Evolutionary conservation across 2,888 invertebrate species (phyloP), one percentile per base, ranked within the genome.

Genomic region (Junonia oenone): DNA sequence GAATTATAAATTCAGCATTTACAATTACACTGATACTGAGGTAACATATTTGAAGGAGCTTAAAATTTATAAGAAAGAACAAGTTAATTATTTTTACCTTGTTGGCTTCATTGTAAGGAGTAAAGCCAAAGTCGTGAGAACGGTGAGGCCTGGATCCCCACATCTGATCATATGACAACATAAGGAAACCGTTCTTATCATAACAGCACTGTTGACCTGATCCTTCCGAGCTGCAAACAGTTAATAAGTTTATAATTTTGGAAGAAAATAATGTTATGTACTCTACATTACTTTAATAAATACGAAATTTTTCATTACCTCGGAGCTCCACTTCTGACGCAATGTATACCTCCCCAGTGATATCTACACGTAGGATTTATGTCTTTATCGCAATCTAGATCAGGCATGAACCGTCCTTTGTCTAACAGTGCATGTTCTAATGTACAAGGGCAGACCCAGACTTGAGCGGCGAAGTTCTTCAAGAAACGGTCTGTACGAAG

Each of bases 131-230:
- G 76, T 98, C 97, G 75, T 98, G 97, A 0, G 96, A 95, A 50
- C 97, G 91, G 48, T 93, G 93, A 0, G 97, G 97, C 48, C 94
- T 91, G 0, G 98, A 98, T 2, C 98, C 98, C 95, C 97, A 97
- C 91, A 96, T 96, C 72, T 98, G 97, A 81, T 99, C 99, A 66
- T 97, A 97, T 0, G 98, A 96, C 81, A 98, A 91, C 96, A 98
- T 97, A 17, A 99, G 91, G 81, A 94, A 96, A 1, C 95, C 94
- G 67, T 96, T 95, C 73, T 96, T 96, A 78, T 98, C 98, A 77
- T 99, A 99, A 77, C 99, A 99, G 71, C 99, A 99, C 75, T 99
- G 98, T 75, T 99, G 99, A 51, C 98, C 99, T 0, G 97, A 95
- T 26, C 98, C 98, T 81, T 97, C 96, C 56, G 94, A 80, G 59